These are phyloP conservation scores for Odiellus spinosus DNA, from an alignment of 2,888 invertebrate species.

Conservation along the genomic window DNA sequence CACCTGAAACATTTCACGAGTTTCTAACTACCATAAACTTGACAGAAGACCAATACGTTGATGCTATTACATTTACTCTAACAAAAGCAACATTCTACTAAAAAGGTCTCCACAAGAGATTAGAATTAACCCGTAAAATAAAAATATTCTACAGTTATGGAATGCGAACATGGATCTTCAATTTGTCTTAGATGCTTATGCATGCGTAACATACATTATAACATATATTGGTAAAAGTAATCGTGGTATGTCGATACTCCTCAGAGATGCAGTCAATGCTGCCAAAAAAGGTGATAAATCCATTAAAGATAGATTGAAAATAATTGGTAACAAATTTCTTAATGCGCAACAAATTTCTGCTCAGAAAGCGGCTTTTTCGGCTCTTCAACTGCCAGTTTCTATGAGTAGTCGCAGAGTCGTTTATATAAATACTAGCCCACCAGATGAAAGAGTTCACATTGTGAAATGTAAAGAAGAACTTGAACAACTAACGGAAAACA, in stretches of 20 bases:
- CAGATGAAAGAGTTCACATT: conserved; percentile 21
- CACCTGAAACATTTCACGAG: no score
- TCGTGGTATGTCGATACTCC: conserved; percentile 7
- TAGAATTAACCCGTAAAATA: background rate
- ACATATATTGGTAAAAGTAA: conserved; percentile 9
- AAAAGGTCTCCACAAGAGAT: background rate
- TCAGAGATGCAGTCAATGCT: conserved; percentile 19
- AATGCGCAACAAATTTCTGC: conserved; percentile 22
- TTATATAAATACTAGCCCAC: conserved; percentile 20
- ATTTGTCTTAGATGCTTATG: conserved; percentile 7
- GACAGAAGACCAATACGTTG: background rate
- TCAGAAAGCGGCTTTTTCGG: conserved; percentile 22
- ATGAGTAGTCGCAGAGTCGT: conserved; percentile 12
- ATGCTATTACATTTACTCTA: background rate
- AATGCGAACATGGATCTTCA: conserved; percentile 10
- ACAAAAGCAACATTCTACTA: background rate
- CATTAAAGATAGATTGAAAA: conserved; percentile 17
- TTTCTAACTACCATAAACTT: no score
- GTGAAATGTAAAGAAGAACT: conserved; percentile 19
- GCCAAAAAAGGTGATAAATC: conserved; percentile 19
- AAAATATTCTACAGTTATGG: background rate
- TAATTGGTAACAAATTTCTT: conserved; percentile 20
- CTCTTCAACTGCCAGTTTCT: conserved; percentile 20
- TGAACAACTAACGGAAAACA: background rate
- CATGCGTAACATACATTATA: conserved; percentile 7